Percentiles rank a stretch among this genome's conserved stretches.
phyloP scores from a whole-genome alignment of 2,888 invertebrate genomes.

The Microctonus aethiopoides region DNA sequence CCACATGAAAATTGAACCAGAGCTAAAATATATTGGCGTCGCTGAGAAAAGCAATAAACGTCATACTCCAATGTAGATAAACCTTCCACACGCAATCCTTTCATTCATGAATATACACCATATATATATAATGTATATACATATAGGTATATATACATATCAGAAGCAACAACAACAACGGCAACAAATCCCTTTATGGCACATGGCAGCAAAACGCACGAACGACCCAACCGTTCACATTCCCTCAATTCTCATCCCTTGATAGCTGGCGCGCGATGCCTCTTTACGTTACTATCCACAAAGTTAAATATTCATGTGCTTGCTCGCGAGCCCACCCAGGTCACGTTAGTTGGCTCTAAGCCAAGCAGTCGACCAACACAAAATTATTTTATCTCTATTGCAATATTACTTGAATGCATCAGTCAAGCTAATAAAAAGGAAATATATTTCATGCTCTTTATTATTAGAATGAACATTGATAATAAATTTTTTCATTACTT shows the following conservation, averaged over 20 bases:
- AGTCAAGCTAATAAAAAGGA: background rate
- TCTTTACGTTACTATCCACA: background rate
- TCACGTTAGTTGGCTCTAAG: background rate
- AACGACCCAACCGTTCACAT: background rate
- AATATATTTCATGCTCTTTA: too few species aligned
- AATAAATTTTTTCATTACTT: too few species aligned
- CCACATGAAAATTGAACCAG: background rate
- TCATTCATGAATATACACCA: background rate
- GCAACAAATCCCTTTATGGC: background rate
- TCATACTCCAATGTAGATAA: background rate
- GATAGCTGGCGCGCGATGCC: background rate
- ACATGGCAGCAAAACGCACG: background rate
- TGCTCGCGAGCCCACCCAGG: background rate
- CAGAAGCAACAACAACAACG: background rate
- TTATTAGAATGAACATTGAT: too few species aligned
- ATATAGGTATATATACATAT: too few species aligned
- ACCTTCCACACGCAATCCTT: background rate
- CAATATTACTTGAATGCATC: background rate
- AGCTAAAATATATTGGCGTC: background rate
- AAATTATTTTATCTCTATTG: background rate
- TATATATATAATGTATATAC: background rate
- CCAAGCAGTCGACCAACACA: constrained; percentile 18
- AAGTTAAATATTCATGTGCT: constrained; percentile 29
- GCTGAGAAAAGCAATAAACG: background rate
- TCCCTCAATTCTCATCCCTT: constrained; percentile 2